Conservation (phyloP, 2,797 vertebrate species). For the Triplophysa yarkandensis region DNA sequence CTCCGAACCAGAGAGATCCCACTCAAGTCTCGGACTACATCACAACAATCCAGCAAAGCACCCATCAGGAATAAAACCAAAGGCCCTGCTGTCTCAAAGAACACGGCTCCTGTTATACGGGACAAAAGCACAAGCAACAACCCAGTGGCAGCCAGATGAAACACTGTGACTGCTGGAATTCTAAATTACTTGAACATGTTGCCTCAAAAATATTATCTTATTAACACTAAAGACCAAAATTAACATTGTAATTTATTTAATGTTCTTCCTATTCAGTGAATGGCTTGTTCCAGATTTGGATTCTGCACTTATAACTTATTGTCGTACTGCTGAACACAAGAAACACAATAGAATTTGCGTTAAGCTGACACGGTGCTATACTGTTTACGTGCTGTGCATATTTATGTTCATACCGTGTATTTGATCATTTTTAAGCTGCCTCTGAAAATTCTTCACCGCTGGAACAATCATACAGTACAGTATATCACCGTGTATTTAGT, state of each 20-base stretch:
- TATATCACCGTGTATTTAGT: not conserved
- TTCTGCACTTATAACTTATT: constrained; percentile 50
- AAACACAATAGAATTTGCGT: constrained; percentile 56
- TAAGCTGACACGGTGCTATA: constrained; percentile 70
- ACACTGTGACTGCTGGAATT: constrained; percentile 59
- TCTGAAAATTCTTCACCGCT: not conserved
- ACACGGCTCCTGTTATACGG: constrained; percentile 50
- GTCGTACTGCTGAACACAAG: constrained; percentile 64
- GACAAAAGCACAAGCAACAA: constrained; percentile 64
- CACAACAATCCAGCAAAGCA: constrained; percentile 56
- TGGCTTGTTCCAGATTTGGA: constrained; percentile 13
- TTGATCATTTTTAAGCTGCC: constrained; percentile 19
- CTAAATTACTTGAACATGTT: constrained; percentile 55
- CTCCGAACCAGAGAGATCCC: constrained; percentile 68
- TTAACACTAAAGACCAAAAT: constrained; percentile 51
- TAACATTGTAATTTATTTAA: constrained; percentile 32
- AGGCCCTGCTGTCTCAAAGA: constrained; percentile 56
- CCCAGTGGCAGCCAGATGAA: constrained; percentile 68
- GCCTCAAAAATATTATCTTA: constrained; percentile 62
- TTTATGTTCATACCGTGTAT: constrained; percentile 22
- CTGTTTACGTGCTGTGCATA: constrained; percentile 52
- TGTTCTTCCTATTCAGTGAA: constrained; percentile 38
- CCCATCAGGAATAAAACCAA: constrained; percentile 42
- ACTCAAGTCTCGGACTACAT: constrained; percentile 65
- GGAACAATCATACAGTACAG: constrained; percentile 18